These are phyloP conservation scores for Rhagonycha lutea DNA, from an alignment of 2,888 invertebrate species.

Conservation along the genomic window DNA sequence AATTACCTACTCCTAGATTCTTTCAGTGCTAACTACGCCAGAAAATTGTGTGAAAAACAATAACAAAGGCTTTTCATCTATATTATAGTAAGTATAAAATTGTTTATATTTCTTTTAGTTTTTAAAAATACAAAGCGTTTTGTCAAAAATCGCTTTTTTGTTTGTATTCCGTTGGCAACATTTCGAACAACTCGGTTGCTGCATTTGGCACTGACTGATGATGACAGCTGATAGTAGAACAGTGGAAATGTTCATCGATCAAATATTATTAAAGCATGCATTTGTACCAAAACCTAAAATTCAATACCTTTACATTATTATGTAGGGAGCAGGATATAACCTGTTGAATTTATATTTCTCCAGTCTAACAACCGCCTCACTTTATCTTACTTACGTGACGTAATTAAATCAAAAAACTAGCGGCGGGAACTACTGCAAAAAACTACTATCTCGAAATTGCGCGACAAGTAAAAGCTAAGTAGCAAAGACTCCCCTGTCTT, in stretches of 20 bases:
- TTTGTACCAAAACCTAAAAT: not conserved
- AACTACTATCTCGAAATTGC: not conserved
- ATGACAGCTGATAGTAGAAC: not conserved
- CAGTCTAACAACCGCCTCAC: not conserved
- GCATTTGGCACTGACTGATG: not conserved
- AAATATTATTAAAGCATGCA: not conserved
- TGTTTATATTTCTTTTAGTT: not conserved
- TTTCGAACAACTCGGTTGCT: not conserved
- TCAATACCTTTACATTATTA: not conserved
- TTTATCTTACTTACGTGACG: not conserved
- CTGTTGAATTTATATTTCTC: not conserved
- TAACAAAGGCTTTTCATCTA: not conserved
- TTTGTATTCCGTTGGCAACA: not conserved
- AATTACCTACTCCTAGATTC: not conserved
- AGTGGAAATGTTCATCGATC: not conserved
- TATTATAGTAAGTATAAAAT: not conserved
- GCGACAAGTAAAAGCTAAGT: slow-evolving; percentile 1
- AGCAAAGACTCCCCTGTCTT: slow-evolving; percentile 21
- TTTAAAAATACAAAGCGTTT: not conserved
- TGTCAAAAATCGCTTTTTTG: not conserved
- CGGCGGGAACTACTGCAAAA: not conserved
- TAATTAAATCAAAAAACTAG: not conserved
- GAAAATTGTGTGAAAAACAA: not conserved
- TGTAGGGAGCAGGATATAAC: not conserved
- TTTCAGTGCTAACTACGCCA: not conserved